phyloP scores from a whole-genome alignment of 2,113 vertebrate genomes.

The Oreochromis tanganicae region DNA sequence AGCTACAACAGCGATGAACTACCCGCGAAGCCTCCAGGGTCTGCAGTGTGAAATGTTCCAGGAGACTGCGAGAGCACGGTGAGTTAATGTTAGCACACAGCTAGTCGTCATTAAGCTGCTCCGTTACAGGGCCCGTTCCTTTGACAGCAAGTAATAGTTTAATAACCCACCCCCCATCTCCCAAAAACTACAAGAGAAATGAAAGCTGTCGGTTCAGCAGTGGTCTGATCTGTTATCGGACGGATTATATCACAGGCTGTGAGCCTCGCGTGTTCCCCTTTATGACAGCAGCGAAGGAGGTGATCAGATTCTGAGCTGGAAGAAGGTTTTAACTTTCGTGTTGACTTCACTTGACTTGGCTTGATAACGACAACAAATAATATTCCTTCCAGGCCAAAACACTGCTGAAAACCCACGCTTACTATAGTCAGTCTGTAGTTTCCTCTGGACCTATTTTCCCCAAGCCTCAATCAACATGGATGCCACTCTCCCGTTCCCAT shows the following conservation, averaged over 20 bases:
- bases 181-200: neutral
- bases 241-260: neutral
- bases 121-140: neutral
- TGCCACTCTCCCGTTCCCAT: neutral
- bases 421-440: neutral
- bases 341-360: neutral
- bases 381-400: neutral
- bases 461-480: neutral
- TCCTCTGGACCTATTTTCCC: neutral
- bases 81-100: neutral
- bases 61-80: conserved; percentile 57
- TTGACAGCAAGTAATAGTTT: neutral
- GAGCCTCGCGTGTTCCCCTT: neutral
- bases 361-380: neutral
- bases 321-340: neutral
- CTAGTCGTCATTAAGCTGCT: neutral
- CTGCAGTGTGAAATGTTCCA: conserved; percentile 43
- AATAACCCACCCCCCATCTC: neutral
- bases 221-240: neutral
- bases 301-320: neutral
- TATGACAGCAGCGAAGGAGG: neutral
- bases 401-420: neutral
- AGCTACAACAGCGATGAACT: conserved; percentile 19
- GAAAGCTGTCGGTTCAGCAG: neutral
- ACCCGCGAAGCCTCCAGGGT: conserved; percentile 53